These are phyloP conservation scores for Oreotrochilus melanogaster DNA, from an alignment of 2,113 vertebrate species.

Conservation along the genomic window DNA sequence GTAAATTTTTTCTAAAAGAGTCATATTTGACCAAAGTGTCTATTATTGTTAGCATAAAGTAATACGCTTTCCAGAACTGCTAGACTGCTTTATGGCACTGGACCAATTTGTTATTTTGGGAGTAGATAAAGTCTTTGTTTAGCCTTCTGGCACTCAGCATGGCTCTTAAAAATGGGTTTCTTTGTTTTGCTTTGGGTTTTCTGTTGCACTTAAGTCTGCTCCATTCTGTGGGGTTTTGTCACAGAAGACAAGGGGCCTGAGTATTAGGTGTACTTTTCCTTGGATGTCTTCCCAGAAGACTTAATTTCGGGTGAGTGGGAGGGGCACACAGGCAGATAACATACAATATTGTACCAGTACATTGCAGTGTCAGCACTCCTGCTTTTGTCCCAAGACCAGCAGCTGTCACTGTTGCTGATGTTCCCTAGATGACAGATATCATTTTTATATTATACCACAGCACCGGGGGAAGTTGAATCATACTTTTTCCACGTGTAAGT, in stretches of 20 bases:
- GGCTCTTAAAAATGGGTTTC: constrained; percentile 56
- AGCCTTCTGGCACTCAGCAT: constrained; percentile 47
- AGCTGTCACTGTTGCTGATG: constrained; percentile 12
- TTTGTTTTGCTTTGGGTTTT: constrained; percentile 67
- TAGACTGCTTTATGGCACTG: constrained; percentile 5
- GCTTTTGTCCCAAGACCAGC: neutral
- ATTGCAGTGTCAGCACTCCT: constrained; percentile 33
- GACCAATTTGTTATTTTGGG: constrained; percentile 49
- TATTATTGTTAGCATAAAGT: constrained; percentile 64
- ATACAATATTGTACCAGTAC: neutral
- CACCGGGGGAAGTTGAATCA: neutral
- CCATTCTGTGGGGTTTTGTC: neutral
- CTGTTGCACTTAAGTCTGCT: constrained; percentile 54
- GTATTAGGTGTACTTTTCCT: constrained; percentile 43
- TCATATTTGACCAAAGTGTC: constrained; percentile 34
- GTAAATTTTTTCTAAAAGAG: constrained; percentile 15
- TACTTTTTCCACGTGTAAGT: neutral
- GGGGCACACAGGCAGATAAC: neutral
- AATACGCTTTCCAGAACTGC: constrained; percentile 32
- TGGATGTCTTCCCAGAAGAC: constrained; percentile 57
- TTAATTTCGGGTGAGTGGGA: constrained; percentile 31
- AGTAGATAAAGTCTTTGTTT: constrained; percentile 67
- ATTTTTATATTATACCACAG: neutral
- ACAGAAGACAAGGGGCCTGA: constrained; percentile 3
- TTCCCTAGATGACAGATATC: constrained; percentile 10